Conservation (phyloP, 2,888 invertebrate species). For the Schizotus pectinicornis region DNA sequence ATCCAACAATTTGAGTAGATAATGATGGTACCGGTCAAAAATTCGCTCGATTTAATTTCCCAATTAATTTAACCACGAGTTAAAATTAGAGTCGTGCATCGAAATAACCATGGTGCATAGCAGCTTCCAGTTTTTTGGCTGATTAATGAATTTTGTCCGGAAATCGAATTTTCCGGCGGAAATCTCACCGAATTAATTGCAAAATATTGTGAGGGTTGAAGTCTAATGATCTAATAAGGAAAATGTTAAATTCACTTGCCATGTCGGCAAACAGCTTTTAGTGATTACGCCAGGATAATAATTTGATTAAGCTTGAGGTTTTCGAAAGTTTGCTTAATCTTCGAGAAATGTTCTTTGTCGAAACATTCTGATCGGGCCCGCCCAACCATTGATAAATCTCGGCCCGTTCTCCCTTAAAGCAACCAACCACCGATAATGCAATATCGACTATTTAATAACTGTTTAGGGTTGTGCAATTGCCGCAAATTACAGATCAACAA, state of each 20-base stretch:
- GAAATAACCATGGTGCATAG: too few species aligned
- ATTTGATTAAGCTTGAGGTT: constrained; percentile 22
- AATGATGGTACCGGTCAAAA: neutral
- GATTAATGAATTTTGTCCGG: too few species aligned
- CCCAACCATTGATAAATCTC: too few species aligned
- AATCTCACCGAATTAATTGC: neutral
- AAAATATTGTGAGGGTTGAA: constrained; percentile 11
- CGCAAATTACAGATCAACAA: too few species aligned
- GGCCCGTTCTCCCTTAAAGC: too few species aligned
- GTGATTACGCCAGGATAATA: constrained; percentile 18
- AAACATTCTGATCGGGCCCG: neutral
- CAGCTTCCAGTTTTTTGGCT: too few species aligned
- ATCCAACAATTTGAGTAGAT: constrained; percentile 14
- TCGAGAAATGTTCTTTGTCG: constrained; percentile 13
- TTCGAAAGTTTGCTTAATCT: constrained; percentile 23
- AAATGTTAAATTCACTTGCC: constrained; percentile 23
- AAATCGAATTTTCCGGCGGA: neutral
- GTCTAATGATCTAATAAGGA: constrained; percentile 17
- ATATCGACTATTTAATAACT: too few species aligned
- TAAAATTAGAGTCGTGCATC: too few species aligned
- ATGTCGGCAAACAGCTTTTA: constrained; percentile 24
- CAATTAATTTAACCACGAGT: neutral
- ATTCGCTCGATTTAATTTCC: too few species aligned
- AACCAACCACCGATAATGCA: too few species aligned
- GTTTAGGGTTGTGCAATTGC: too few species aligned